These are phyloP conservation scores for Morpho achilles DNA, from an alignment of 2,888 invertebrate genomes.

Conservation along the genomic window DNA sequence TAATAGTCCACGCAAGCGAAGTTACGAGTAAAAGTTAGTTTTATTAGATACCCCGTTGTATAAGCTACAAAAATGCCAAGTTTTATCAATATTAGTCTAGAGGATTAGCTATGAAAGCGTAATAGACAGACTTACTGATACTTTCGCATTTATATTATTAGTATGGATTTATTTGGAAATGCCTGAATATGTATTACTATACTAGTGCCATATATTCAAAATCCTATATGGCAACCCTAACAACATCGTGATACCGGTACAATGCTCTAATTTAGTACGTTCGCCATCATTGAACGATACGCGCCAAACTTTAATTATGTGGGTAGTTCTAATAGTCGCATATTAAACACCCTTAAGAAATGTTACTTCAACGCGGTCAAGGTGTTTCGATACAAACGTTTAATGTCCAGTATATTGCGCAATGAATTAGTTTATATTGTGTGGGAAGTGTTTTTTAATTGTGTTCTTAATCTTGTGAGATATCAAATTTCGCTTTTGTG, in stretches of 20 bases:
- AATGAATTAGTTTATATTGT: constrained; percentile 28
- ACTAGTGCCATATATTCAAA: not conserved
- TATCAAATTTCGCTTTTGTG: constrained; percentile 69
- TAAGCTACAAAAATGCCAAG: too few relatives aligned
- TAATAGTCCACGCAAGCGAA: too few relatives aligned
- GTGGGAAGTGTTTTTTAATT: constrained; percentile 20
- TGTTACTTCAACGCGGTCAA: constrained; percentile 49
- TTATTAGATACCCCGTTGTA: too few relatives aligned
- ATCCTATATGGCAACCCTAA: not conserved
- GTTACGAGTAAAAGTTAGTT: too few relatives aligned
- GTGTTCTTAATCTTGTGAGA: constrained; percentile 48
- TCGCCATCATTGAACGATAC: constrained; percentile 2
- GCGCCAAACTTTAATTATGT: constrained; percentile 21
- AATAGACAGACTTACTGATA: too few relatives aligned
- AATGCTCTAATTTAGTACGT: constrained; percentile 15
- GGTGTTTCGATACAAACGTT: constrained; percentile 38
- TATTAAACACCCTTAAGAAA: constrained; percentile 24
- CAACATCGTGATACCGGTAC: constrained; percentile 2
- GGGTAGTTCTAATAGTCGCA: constrained; percentile 30
- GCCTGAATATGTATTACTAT: too few relatives aligned
- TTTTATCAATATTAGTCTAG: too few relatives aligned
- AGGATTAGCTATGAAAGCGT: too few relatives aligned
- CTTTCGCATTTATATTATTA: too few relatives aligned
- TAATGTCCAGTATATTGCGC: constrained; percentile 43
- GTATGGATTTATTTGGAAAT: too few relatives aligned